Base-by-base conservation (phyloP, 2,113 vertebrate species). In the Actenoides hombroni region DNA sequence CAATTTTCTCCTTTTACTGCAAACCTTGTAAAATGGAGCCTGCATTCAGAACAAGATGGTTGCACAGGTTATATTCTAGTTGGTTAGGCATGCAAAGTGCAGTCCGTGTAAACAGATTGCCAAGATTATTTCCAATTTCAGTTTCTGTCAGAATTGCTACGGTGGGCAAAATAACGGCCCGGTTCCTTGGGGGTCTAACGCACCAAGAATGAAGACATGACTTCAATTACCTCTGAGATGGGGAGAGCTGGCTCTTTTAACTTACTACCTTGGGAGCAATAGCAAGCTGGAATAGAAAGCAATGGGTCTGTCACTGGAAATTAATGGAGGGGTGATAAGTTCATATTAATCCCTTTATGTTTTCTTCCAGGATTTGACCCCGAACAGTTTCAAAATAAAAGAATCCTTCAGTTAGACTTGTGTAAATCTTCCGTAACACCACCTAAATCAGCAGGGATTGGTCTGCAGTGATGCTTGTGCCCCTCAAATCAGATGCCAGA, bases 321-420 rank as follows among this genome's bases (percentile, higher is more conserved):
- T 88, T 90, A 95, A 93, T 40, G 24, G 76, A 75, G 19, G 33
- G 39, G 12, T 16, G 54, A 81, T 71, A 88, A 93, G 56, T 92
- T 93, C 35, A 44, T 86, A 78, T 90, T 86, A 88, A 92, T 90
- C 29, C 18, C 39, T 77, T 6, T 28, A 70, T 60, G 33, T 65
- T 81, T 94, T 93, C 64, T 88, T 90, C 51, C 64, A 64, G 20
- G 23, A 18, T 95, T 92, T 93, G 68, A 88, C 56, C 68, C 3
- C 7, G 71, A 78, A 74, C 37, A 65, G 39, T 86, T 88, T 88
- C 46, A 90, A 78, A 96, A 93, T 60, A 90, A 94, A 94, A 81
- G 24, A 90, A 92, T 67, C 33, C 20, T 93, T 93, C 73, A 83
- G 24, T 90, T 88, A 68, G 24, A 16, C 10, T 46, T 42, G 35